Evolutionary conservation across 2,888 invertebrate species (phyloP), one percentile per base, ranked within the genome.

Genomic region (Bedellia somnulentella): DNA sequence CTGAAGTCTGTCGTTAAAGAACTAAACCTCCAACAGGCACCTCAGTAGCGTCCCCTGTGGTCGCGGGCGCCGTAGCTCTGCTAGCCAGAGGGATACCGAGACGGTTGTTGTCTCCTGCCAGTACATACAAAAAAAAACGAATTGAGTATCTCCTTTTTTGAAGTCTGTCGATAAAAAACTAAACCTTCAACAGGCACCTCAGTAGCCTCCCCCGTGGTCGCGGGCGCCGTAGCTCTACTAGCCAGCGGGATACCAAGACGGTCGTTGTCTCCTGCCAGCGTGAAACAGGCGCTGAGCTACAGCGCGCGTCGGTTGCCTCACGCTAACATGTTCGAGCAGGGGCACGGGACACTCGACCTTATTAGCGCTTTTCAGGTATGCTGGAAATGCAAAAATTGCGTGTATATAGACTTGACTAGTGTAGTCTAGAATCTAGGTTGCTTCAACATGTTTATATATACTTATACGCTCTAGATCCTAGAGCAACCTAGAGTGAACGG

Each of bases 301-400:
- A 93, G 94, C 0, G 94, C 96, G 0, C 76, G 88, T 18, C 79
- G 93, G 15, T 76, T 97, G 29, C 82, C 87, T 1, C 86, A 86
- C 13, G 87, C 91, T 23, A 93, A 93, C 55, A 96, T 97, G 91
- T 97, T 97, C 59, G 97, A 97, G 56, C 97, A 98, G 66, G 97
- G 97, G 0, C 93, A 93, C 52, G 97, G 97, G 27, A 93, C 93
- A 60, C 68, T 97, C 29, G 93, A 96, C 63, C 81, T 97, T 29
- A 77, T 94, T 30, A 87, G 87, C 50, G 95, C 96, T 23, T 93
- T 88, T 62, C 87, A 91, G 80, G 86, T 79, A n/a, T n/a, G n/a
- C n/a, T 30, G n/a, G n/a, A n/a, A n/a, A n/a, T n/a, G n/a, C n/a
- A n/a, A n/a, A n/a, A n/a, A n/a, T n/a, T n/a, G n/a, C n/a, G n/a